A percentile compares a stretch with the other conserved stretches of the same genome.
Evolutionary conservation across 2,113 vertebrate genomes (phyloP).

Genomic region (Mormoops blainvillei): DNA sequence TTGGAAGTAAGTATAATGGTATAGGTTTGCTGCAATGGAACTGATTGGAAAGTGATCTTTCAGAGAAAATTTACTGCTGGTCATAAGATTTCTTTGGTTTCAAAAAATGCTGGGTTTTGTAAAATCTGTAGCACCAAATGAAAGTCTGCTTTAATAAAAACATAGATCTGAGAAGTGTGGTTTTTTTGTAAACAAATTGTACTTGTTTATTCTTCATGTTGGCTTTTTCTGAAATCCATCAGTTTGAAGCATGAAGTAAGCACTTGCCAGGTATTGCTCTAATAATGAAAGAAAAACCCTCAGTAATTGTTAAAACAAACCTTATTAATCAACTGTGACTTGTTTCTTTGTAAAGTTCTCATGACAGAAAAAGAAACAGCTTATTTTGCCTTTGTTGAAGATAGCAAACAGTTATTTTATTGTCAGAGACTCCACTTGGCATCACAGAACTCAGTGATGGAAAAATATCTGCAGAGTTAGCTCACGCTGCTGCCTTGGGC

Average conservation of each 20-base stretch:
- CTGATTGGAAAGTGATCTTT: conserved; percentile 80
- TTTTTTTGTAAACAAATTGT: conserved; percentile 57
- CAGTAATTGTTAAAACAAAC: conserved; percentile 36
- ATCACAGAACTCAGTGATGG: conserved; percentile 45
- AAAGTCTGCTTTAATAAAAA: conserved; percentile 73
- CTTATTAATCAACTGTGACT: conserved; percentile 30
- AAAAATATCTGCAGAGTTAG: conserved; percentile 76
- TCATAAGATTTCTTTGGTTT: conserved; percentile 57
- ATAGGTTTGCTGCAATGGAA: conserved; percentile 60
- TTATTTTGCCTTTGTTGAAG: conserved; percentile 6
- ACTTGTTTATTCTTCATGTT: conserved; percentile 67
- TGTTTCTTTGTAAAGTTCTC: background rate
- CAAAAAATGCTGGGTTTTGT: conserved; percentile 64
- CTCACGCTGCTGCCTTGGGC: background rate
- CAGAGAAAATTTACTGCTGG: conserved; percentile 70
- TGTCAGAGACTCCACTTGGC: conserved; percentile 9
- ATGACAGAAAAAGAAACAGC: background rate
- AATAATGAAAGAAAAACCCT: background rate
- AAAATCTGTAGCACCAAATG: conserved; percentile 51
- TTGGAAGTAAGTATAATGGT: conserved; percentile 68
- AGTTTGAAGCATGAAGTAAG: conserved; percentile 68
- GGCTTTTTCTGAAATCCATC: conserved; percentile 65
- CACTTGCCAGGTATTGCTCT: conserved; percentile 59
- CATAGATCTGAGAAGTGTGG: conserved; percentile 72
- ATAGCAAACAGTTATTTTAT: background rate